Evolutionary conservation across 1,140 invertebrate species (phyloP), one percentile per base, ranked within the genome.

Genomic region (Radopholus similis): DNA sequence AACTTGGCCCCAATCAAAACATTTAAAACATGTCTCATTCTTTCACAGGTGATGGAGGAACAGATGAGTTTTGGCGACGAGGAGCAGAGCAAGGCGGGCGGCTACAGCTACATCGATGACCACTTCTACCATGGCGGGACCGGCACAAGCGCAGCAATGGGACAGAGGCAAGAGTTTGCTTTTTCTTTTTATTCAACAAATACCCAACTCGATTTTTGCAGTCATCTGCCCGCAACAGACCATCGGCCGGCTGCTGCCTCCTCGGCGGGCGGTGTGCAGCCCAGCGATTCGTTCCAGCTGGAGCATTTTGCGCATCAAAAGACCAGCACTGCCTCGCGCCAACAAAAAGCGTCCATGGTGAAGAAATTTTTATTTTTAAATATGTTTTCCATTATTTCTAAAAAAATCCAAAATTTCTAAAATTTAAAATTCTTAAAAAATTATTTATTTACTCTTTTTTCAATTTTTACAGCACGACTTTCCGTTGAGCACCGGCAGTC

Each of bases 71-170:
- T 21, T 21, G 47, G 15, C 2, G 18, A 18, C 4, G 47, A 51
- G 11, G 47, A 51, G n/a, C 6, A 51, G 47, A 8, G 21, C 47
- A 51, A 51, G 47, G 21, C 23, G 47, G n/a, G n/a, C n/a, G n/a
- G n/a, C n/a, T n/a, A n/a, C n/a, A n/a, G n/a, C n/a, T 26, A 60
- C 15, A 49, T 62, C 18, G 58, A 62, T 23, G 58, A 62, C 42
- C 23, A 62, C n/a, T 62, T 62, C 2, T 62, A 62, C 30, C 58
- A 62, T 62, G 40, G 58, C 6, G 58, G 37, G 30, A 28, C 42
- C 42, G 42, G 4, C n/a, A 23, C 3, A 47, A 23, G 26, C n/a
- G 18, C 42, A 2, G n/a, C 44, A 47, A 47, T 9, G 6, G 6
- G 44, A 47, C 44, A 47, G 26, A 47, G 26, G 6, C 6, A 18